Percentiles rank a stretch among this genome's conserved stretches.
These are phyloP conservation scores for Antrozous pallidus DNA, from an alignment of 2,797 vertebrate species.

Conservation along the genomic window DNA sequence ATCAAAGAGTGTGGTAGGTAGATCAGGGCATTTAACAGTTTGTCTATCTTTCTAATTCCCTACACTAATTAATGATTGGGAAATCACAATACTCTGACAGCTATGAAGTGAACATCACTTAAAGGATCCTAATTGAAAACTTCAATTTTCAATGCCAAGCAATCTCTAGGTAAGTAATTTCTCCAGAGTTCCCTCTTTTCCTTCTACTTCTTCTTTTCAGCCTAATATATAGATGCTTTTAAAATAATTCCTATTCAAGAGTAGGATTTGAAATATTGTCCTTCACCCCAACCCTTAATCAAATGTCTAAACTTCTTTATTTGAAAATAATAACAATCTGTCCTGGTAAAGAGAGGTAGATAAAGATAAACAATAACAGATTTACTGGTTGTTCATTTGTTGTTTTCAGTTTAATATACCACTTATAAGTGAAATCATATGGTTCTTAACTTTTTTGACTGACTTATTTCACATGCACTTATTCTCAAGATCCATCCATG, in stretches of 20 bases:
- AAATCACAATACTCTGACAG: background rate
- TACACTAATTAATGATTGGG: background rate
- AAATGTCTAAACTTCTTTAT: background rate
- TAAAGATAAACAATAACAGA: background rate
- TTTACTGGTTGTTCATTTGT: background rate
- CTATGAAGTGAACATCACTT: background rate
- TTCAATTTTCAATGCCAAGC: background rate
- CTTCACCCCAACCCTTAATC: background rate
- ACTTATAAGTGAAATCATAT: background rate
- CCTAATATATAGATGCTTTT: background rate
- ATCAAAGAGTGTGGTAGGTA: background rate
- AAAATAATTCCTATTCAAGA: background rate
- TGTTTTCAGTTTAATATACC: background rate
- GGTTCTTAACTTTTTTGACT: background rate
- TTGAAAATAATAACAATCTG: background rate
- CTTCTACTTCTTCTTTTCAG: background rate
- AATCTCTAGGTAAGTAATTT: background rate
- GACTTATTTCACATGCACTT: background rate
- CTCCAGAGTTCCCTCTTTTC: background rate
- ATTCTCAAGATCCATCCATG: background rate
- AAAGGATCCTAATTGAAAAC: conserved; percentile 13
- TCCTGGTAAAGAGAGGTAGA: background rate
- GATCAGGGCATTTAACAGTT: background rate
- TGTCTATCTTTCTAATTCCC: background rate
- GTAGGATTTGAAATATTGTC: background rate